Evolutionary conservation across 2,888 invertebrate genomes (phyloP).

Genomic region (Drosophila neotestacea): DNA sequence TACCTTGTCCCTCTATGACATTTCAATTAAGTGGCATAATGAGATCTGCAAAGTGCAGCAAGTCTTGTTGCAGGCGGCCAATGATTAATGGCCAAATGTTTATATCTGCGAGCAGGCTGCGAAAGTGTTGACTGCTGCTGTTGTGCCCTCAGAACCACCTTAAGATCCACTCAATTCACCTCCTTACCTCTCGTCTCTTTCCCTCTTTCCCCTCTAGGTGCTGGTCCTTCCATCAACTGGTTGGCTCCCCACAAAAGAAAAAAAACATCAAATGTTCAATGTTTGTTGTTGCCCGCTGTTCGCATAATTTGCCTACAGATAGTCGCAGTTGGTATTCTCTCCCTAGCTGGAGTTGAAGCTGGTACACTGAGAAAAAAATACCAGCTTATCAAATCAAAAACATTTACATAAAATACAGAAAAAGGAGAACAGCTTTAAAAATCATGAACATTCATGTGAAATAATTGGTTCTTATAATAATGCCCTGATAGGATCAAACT

Average conservation of each 20-base stretch:
- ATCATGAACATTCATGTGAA: too few species aligned
- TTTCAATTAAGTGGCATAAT: conserved; percentile 75
- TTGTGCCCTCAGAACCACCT: conserved; percentile 18
- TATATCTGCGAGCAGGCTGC: conserved; percentile 58
- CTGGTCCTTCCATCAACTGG: background rate
- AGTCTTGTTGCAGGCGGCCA: conserved; percentile 52
- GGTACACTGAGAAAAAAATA: background rate
- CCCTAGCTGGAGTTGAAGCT: conserved; percentile 7
- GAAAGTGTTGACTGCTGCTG: conserved; percentile 76
- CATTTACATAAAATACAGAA: too few species aligned
- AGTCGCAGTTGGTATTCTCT: conserved; percentile 25
- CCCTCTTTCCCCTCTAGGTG: too few species aligned
- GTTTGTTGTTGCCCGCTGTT: conserved; percentile 27
- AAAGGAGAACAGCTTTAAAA: too few species aligned
- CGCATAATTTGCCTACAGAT: conserved; percentile 60
- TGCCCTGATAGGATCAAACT: too few species aligned
- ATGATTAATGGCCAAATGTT: conserved; percentile 77
- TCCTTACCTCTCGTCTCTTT: background rate
- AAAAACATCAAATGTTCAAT: conserved; percentile 15
- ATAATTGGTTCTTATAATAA: too few species aligned
- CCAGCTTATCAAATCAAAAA: too few species aligned
- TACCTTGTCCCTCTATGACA: conserved; percentile 60
- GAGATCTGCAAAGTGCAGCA: conserved; percentile 60
- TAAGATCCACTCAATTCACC: background rate
- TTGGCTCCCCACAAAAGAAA: conserved; percentile 8